These are phyloP conservation scores for Venustaconcha ellipsiformis DNA, from an alignment of 1,140 invertebrate genomes.

Conservation along the genomic window DNA sequence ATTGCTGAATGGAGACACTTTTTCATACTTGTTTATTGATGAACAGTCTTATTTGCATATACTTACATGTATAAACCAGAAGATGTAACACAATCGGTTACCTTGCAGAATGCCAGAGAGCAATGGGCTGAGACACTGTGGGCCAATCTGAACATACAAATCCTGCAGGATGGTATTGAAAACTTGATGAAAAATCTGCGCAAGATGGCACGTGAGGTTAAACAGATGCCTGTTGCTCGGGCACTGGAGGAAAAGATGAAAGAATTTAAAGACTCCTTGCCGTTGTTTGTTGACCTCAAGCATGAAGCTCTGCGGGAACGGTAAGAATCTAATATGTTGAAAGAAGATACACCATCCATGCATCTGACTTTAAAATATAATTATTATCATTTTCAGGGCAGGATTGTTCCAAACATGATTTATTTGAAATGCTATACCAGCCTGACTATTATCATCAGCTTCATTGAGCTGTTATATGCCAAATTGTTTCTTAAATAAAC, in stretches of 20 bases:
- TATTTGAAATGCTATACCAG: too few relatives aligned
- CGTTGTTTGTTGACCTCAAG: conserved; percentile 90
- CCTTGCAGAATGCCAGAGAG: conserved; percentile 74
- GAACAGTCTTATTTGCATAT: too few relatives aligned
- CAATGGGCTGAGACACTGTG: conserved; percentile 88
- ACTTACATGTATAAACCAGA: too few relatives aligned
- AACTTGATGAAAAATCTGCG: conserved; percentile 83
- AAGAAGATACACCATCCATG: background rate
- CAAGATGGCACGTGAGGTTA: conserved; percentile 74
- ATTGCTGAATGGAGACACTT: too few relatives aligned
- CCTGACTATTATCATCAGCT: too few relatives aligned
- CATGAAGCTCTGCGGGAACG: conserved; percentile 89
- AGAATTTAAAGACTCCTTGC: conserved; percentile 87
- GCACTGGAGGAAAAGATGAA: conserved; percentile 86
- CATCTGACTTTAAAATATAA: too few relatives aligned
- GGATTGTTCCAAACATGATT: too few relatives aligned
- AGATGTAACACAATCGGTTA: background rate
- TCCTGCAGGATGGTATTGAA: conserved; percentile 88
- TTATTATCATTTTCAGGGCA: too few relatives aligned
- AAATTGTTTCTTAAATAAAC: too few relatives aligned
- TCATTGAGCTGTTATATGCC: too few relatives aligned
- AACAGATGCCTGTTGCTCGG: conserved; percentile 74
- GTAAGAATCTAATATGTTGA: conserved; percentile 28
- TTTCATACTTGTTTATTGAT: too few relatives aligned
- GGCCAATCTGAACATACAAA: conserved; percentile 86